A percentile compares a stretch with the other conserved stretches of the same genome.
Conservation (phyloP, 2,888 invertebrate species). For the Aphelenchoides bicaudatus region DNA sequence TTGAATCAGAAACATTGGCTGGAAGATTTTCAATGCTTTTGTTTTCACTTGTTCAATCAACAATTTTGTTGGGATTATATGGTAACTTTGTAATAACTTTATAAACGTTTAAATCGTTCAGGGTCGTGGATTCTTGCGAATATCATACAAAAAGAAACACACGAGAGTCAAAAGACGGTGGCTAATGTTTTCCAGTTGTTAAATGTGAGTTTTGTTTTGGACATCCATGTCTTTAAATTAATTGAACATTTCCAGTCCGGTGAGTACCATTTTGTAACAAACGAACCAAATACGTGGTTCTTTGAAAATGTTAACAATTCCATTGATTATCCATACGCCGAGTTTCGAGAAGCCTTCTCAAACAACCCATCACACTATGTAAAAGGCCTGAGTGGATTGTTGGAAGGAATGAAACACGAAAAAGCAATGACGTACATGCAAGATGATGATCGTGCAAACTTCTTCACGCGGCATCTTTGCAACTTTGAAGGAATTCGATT, state of each 20-base stretch:
- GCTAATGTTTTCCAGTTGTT: too few relatives aligned
- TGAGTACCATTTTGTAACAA: background rate
- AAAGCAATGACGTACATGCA: background rate
- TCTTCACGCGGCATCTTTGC: conserved; percentile 7
- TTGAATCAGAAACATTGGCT: conserved; percentile 3
- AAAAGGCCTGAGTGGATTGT: background rate
- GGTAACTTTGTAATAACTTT: too few relatives aligned
- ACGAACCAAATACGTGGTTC: conserved; percentile 4
- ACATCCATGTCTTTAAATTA: conserved; percentile 1
- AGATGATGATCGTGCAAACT: conserved; percentile 9
- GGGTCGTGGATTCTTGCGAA: conserved; percentile 4
- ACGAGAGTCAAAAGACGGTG: background rate
- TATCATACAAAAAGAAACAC: conserved; percentile 5
- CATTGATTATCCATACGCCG: conserved; percentile 3
- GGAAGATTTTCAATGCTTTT: conserved; percentile 7
- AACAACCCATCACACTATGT: background rate
- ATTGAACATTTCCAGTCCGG: background rate
- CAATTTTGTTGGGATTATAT: conserved; percentile 10
- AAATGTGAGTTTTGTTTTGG: too few relatives aligned
- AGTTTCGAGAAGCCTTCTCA: background rate
- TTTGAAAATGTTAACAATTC: background rate
- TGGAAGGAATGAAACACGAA: background rate
- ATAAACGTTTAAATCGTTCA: too few relatives aligned
- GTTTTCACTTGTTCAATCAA: conserved; percentile 1
- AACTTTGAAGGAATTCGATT: conserved; percentile 1